Evolutionary conservation across 2,113 vertebrate genomes (phyloP).

Genomic region (Lynx canadensis): DNA sequence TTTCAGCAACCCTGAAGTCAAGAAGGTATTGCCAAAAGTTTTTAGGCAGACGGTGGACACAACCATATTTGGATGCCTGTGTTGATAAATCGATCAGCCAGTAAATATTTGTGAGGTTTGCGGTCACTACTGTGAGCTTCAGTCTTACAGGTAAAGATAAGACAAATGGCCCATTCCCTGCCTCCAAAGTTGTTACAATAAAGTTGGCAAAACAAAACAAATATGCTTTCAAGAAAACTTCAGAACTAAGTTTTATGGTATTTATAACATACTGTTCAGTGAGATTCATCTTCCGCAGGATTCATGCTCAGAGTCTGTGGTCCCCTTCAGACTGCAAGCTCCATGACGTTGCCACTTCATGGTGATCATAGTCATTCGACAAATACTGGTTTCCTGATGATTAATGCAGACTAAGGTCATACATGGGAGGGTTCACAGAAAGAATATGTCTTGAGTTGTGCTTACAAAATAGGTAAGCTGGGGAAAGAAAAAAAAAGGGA

Average conservation of each 20-base stretch:
- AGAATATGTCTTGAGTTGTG: not conserved
- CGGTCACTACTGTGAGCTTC: not conserved
- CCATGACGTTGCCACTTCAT: not conserved
- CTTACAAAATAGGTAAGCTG: not conserved
- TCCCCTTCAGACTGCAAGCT: not conserved
- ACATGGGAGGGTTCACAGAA: not conserved
- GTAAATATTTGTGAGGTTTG: constrained; percentile 33
- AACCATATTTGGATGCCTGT: not conserved
- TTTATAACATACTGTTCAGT: not conserved
- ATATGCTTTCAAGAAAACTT: not conserved
- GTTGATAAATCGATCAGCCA: not conserved
- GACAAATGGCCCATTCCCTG: not conserved
- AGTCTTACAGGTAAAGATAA: not conserved
- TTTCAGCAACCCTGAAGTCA: not conserved
- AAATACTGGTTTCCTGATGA: not conserved
- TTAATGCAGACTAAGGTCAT: not conserved
- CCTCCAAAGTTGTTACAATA: not conserved
- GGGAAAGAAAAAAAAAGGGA: not conserved
- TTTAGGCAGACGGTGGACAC: not conserved
- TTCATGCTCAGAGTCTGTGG: not conserved
- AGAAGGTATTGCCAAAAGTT: not conserved
- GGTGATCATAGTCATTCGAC: not conserved
- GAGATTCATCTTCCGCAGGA: not conserved
- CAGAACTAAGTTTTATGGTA: not conserved
- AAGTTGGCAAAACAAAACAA: not conserved